phyloP scores from a whole-genome alignment of 2,113 vertebrate species.

The Podiceps cristatus region DNA sequence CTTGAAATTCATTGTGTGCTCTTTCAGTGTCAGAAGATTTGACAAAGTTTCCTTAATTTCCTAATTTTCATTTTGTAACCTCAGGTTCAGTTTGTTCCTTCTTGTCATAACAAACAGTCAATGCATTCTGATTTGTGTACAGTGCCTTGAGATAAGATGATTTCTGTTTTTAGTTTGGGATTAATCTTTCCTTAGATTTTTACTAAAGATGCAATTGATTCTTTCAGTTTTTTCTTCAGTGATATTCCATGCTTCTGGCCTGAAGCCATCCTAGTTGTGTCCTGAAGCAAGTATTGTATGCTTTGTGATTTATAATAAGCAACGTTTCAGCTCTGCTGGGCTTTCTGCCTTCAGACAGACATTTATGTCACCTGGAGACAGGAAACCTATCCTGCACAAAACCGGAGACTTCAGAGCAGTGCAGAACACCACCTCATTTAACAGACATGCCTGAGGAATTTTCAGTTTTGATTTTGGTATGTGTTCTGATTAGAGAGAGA shows the following conservation, averaged over 20 bases:
- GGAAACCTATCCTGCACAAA: not conserved
- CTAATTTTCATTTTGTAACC: not conserved
- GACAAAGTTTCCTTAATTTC: not conserved
- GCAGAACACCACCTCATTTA: not conserved
- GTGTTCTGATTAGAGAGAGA: not conserved
- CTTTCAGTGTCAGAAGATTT: not conserved
- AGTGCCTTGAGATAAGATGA: not conserved
- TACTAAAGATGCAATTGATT: not conserved
- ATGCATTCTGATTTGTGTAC: not conserved
- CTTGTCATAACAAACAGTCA: not conserved
- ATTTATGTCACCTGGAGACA: not conserved
- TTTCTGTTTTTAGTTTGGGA: not conserved
- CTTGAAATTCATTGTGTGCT: not conserved
- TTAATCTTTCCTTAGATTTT: not conserved
- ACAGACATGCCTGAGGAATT: not conserved
- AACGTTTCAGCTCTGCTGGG: not conserved
- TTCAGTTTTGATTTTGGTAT: not conserved
- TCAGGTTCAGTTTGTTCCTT: not conserved
- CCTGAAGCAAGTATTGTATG: not conserved
- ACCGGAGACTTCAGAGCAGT: not conserved
- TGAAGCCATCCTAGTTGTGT: not conserved
- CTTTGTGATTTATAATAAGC: not conserved
- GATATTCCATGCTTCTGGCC: not conserved
- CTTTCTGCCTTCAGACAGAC: not conserved
- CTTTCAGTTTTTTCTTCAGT: not conserved